Conservation (phyloP, 2,113 vertebrate genomes). For the Eurypyga helias region DNA sequence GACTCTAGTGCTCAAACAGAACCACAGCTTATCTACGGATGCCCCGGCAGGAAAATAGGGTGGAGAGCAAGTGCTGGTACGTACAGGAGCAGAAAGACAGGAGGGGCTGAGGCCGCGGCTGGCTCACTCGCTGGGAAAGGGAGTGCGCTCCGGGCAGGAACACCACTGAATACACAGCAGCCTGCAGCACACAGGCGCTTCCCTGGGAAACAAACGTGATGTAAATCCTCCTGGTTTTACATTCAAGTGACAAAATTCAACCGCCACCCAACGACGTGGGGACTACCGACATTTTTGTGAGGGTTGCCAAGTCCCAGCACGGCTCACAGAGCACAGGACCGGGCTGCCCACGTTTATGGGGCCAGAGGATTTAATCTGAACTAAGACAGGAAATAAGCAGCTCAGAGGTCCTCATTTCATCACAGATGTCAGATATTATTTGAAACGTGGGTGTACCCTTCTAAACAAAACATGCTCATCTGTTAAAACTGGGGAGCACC, state of each 20-base stretch:
- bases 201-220: not conserved
- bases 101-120: not conserved
- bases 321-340: not conserved
- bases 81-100: accelerated
- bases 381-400: not conserved
- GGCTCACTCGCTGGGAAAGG: not conserved
- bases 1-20: not conserved
- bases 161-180: not conserved
- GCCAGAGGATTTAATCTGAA: not conserved
- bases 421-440: not conserved
- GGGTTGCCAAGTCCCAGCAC: not conserved
- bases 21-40: not conserved
- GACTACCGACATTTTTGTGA: not conserved
- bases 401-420: not conserved
- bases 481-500: not conserved
- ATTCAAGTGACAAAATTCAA: not conserved
- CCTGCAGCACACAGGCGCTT: not conserved
- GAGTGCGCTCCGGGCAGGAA: not conserved
- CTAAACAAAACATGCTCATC: not conserved
- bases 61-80: not conserved
- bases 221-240: not conserved
- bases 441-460: not conserved
- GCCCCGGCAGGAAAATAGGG: not conserved
- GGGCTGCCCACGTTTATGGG: not conserved
- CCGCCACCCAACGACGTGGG: not conserved